Base-by-base conservation (phyloP, 2,113 vertebrate species). In the Anas platyrhynchos region DNA sequence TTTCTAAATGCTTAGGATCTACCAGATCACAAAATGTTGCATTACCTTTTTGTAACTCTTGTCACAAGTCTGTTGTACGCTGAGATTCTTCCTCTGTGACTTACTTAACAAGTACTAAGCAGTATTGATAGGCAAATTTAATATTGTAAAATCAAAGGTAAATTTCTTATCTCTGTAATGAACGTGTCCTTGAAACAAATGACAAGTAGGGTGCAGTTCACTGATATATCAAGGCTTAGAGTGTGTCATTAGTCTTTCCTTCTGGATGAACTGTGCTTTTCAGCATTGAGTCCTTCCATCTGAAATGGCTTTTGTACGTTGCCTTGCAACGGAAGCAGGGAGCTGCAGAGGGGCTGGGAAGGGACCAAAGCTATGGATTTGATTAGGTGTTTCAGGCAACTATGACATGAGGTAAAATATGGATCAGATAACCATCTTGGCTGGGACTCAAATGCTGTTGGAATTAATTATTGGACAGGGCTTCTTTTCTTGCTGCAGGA, bases 341-440 rank as follows among this genome's bases (percentile, higher is more conserved):
- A 90, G 44, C 73, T 62, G 68, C 41, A 62, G 58, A 17, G 36
- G 83, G 61, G 5, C 62, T 95, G 75, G 44, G 75, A 62, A 54
- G 21, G 38, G 52, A 88, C 61, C 56, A 68, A 78, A 95, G 54
- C 43, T 76, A 32, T 76, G 90, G 58, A 54, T 92, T 93, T 89
- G 66, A 92, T 94, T 96, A 90, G 66, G 62, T 92, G 56, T 72
- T 66, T 94, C 72, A 94, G 77, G 56, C 66, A 95, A 59, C 46
- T 27, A n/a, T 72, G 86, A 87, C 23, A 44, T 2, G 13, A 90
- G 69, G 54, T 72, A 62, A 91, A 95, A 90, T 79, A 79, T 17
- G 15, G 77, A 79, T 46, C 69, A 69, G 67, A 91, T 71, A 90
- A 74, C 22, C 17, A 13, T 69, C 71, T 67, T 88, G 86, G 66